phyloP scores from a whole-genome alignment of 2,888 invertebrate species.

The Branchinecta sandiegonensis region DNA sequence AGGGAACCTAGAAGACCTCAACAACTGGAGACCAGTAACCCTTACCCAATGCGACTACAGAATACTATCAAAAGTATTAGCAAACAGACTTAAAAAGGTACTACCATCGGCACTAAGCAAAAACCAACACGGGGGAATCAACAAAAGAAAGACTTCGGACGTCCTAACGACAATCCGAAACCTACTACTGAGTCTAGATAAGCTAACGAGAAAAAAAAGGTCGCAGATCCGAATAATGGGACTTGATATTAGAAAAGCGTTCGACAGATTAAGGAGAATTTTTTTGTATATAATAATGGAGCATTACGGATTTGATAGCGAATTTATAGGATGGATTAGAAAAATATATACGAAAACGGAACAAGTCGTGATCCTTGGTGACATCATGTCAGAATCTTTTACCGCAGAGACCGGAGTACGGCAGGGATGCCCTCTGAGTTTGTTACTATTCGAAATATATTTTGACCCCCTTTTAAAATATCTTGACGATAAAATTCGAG shows the following conservation, averaged over 20 bases:
- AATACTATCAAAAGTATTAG: background rate
- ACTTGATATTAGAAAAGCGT: slow-evolving; percentile 2
- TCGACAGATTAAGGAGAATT: background rate
- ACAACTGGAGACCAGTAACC: slow-evolving; percentile 1
- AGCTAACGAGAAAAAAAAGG: background rate
- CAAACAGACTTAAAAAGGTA: background rate
- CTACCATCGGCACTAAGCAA: background rate
- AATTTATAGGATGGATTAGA: slow-evolving; percentile 3
- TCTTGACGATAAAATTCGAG: background rate
- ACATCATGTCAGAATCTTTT: background rate
- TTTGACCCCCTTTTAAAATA: slow-evolving; percentile 6
- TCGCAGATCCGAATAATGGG: slow-evolving; percentile 7
- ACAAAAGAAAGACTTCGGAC: background rate
- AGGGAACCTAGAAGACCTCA: background rate
- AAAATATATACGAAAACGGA: background rate
- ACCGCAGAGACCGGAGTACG: background rate
- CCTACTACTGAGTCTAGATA: background rate
- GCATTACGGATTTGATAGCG: background rate
- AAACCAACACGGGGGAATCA: slow-evolving; percentile 11
- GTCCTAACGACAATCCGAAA: background rate
- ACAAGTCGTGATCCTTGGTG: too few relatives aligned
- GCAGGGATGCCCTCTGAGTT: slow-evolving; percentile 11
- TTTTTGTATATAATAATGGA: slow-evolving; percentile 7
- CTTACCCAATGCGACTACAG: background rate
- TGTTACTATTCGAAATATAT: background rate